Conservation (phyloP, 1,140 invertebrate species). For the Diorhabda elongata region DNA sequence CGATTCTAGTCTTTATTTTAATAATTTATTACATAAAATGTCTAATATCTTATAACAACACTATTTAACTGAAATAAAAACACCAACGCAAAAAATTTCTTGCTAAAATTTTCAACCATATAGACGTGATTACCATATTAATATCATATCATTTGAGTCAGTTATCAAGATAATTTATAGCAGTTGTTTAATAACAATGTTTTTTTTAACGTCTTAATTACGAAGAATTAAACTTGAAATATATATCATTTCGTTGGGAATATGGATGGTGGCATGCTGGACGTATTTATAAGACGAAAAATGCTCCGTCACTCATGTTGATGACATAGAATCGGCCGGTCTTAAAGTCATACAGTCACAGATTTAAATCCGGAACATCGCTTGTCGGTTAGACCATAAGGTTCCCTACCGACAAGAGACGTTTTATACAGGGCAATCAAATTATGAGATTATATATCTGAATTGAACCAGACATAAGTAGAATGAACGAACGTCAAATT, state of each 20-base stretch:
- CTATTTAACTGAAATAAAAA: no score
- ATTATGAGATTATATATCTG: not conserved
- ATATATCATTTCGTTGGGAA: not conserved
- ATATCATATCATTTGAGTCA: not conserved
- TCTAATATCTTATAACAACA: no score
- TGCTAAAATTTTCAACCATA: no score
- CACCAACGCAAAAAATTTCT: no score
- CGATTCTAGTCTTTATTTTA: no score
- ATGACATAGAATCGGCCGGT: slow-evolving; percentile 36
- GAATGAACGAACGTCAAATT: no score
- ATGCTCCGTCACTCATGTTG: slow-evolving; percentile 38
- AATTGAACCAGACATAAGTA: no score
- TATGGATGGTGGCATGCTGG: slow-evolving; percentile 20
- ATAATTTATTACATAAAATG: no score
- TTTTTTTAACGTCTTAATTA: not conserved
- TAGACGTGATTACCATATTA: not conserved
- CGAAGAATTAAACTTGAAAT: not conserved
- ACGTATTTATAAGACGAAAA: slow-evolving; percentile 38
- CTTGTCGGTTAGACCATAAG: slow-evolving; percentile 20
- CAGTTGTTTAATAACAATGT: not conserved
- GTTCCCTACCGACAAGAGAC: slow-evolving; percentile 12
- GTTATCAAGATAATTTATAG: not conserved
- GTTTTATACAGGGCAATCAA: slow-evolving; percentile 3
- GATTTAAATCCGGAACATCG: slow-evolving; percentile 26
- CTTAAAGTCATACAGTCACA: slow-evolving; percentile 14